phyloP scores from a whole-genome alignment of 2,888 invertebrate genomes.

The Galerucella nymphaeae region DNA sequence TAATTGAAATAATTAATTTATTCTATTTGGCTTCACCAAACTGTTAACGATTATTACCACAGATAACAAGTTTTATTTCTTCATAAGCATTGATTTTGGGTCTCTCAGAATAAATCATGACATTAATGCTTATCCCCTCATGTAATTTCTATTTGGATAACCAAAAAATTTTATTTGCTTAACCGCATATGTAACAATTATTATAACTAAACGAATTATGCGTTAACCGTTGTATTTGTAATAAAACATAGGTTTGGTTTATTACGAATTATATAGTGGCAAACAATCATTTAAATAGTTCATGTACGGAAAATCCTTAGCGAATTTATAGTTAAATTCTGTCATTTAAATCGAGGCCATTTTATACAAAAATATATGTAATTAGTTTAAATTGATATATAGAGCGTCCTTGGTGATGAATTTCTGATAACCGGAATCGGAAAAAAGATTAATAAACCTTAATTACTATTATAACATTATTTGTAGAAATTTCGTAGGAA shows the following conservation, averaged over 20 bases:
- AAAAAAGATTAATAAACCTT: not conserved
- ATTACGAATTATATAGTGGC: not conserved
- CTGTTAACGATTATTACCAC: too few species aligned
- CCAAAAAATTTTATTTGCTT: not conserved
- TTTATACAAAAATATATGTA: not conserved
- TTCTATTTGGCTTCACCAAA: too few species aligned
- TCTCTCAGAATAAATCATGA: not conserved
- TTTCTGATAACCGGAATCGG: not conserved
- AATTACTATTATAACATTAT: too few species aligned
- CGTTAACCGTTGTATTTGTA: not conserved
- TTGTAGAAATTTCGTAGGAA: too few species aligned
- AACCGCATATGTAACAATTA: constrained; percentile 11
- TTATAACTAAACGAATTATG: constrained; percentile 17
- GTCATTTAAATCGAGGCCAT: not conserved
- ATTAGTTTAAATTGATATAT: not conserved
- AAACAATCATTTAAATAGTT: not conserved
- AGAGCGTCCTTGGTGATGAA: not conserved
- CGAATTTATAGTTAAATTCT: not conserved
- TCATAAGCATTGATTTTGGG: too few species aligned
- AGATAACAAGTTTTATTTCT: too few species aligned
- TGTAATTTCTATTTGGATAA: not conserved
- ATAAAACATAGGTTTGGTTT: constrained; percentile 5
- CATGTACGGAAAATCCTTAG: not conserved
- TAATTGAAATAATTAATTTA: too few species aligned
- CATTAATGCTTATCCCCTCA: not conserved